A percentile compares a stretch with the other conserved stretches of the same genome.
Evolutionary conservation across 2,113 vertebrate genomes (phyloP).

Genomic region (Callaeas wilsoni): DNA sequence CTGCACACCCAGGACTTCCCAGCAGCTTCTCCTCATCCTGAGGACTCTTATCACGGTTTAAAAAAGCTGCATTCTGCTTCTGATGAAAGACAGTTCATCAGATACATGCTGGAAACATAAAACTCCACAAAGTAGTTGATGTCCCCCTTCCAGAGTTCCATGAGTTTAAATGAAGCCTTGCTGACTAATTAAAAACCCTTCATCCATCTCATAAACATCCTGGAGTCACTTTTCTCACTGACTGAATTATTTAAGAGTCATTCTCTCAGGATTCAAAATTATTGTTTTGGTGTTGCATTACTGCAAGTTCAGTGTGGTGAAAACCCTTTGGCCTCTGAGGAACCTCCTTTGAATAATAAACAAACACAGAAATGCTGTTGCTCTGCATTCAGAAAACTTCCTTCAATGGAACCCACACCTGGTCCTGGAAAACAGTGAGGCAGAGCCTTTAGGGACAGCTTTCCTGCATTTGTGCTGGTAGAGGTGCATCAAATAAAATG

Average conservation of each 20-base stretch:
- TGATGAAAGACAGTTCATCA: not conserved
- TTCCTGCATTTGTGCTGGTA: not conserved
- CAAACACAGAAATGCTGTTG: not conserved
- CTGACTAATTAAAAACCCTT: slow-evolving; percentile 41
- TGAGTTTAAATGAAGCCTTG: not conserved
- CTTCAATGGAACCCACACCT: not conserved
- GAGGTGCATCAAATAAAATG: not conserved
- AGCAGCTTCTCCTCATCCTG: not conserved
- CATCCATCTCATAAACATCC: slow-evolving; percentile 38
- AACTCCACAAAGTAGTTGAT: not conserved
- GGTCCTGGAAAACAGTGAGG: not conserved
- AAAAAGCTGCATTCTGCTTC: not conserved
- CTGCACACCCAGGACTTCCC: not conserved
- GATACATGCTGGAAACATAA: not conserved
- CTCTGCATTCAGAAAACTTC: not conserved
- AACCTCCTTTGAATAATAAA: not conserved
- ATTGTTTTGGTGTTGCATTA: not conserved
- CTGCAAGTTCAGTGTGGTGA: not conserved
- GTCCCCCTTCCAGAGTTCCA: not conserved
- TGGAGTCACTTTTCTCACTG: not conserved
- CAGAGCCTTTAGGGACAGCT: not conserved
- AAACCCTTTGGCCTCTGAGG: not conserved
- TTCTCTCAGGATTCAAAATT: not conserved
- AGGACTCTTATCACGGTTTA: fast-evolving
- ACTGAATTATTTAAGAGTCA: slow-evolving; percentile 25